Evolutionary conservation across 2,113 vertebrate genomes (phyloP).

Genomic region (Caretta caretta): DNA sequence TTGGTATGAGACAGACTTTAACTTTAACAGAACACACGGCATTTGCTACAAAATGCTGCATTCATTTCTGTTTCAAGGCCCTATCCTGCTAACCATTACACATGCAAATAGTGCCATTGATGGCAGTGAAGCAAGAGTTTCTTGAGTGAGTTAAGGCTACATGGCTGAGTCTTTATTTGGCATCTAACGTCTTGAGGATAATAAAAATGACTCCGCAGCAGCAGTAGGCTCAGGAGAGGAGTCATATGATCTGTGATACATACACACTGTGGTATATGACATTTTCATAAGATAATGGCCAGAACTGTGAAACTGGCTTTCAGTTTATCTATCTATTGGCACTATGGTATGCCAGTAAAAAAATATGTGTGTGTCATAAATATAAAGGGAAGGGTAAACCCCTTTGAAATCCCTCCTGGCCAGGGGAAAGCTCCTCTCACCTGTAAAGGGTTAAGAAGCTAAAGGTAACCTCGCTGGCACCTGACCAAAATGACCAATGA

Average conservation of each 20-base stretch:
- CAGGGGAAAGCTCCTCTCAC: too few relatives aligned
- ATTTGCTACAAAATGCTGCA: neutral
- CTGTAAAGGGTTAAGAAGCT: too few relatives aligned
- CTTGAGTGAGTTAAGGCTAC: neutral
- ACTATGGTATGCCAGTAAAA: neutral
- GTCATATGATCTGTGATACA: neutral
- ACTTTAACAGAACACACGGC: neutral
- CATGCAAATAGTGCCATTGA: neutral
- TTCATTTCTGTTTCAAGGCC: neutral
- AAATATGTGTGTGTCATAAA: neutral
- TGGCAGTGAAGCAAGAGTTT: neutral
- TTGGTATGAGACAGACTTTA: neutral
- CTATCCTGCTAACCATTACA: neutral
- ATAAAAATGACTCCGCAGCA: neutral
- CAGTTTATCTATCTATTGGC: neutral
- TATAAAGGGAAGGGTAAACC: too few relatives aligned
- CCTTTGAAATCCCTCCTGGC: too few relatives aligned
- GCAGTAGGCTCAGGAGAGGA: neutral
- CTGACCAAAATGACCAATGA: too few relatives aligned
- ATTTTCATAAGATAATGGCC: neutral
- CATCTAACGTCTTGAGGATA: neutral
- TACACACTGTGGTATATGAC: neutral
- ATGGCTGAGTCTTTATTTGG: neutral
- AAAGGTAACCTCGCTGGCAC: too few relatives aligned
- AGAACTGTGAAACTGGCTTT: neutral